Evolutionary conservation across 2,888 invertebrate genomes (phyloP).

Genomic region (Acrocera orbiculus): DNA sequence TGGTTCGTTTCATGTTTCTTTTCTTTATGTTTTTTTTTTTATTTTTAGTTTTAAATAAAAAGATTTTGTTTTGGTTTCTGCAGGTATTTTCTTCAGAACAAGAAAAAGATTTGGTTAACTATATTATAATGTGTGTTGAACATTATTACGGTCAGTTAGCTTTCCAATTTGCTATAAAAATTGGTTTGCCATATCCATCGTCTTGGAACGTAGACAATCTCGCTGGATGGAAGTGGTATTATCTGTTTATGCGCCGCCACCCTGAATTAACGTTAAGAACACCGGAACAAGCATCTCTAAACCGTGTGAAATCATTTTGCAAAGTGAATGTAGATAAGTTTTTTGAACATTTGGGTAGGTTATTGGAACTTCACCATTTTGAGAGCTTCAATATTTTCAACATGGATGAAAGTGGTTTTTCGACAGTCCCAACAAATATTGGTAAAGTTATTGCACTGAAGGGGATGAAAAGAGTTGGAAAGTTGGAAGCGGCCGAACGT

Average conservation of each 20-base stretch:
- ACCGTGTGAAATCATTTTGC: constrained; percentile 15
- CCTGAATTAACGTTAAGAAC: not conserved
- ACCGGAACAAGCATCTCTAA: constrained; percentile 10
- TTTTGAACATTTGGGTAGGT: constrained; percentile 3
- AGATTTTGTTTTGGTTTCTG: not conserved
- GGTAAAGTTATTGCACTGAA: constrained; percentile 3
- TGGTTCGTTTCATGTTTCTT: not conserved
- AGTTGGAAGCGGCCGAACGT: constrained; percentile 6
- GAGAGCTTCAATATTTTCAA: constrained; percentile 2
- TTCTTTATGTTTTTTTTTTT: not conserved
- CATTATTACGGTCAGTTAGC: not conserved
- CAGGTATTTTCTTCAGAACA: not conserved
- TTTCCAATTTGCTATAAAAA: not conserved
- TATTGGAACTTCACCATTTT: not conserved
- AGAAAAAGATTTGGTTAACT: not conserved
- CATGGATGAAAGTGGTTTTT: constrained; percentile 7
- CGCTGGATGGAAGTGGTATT: not conserved
- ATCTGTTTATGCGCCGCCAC: not conserved
- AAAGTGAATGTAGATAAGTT: constrained; percentile 5
- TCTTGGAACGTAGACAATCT: not conserved
- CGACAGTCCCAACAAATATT: constrained; percentile 4
- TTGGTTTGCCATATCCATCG: not conserved
- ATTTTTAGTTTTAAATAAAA: not conserved
- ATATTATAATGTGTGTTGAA: not conserved
- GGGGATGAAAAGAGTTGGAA: constrained; percentile 1